These are phyloP conservation scores for Caenorhabditis wallacei DNA, from an alignment of 2,888 invertebrate species.

Conservation along the genomic window DNA sequence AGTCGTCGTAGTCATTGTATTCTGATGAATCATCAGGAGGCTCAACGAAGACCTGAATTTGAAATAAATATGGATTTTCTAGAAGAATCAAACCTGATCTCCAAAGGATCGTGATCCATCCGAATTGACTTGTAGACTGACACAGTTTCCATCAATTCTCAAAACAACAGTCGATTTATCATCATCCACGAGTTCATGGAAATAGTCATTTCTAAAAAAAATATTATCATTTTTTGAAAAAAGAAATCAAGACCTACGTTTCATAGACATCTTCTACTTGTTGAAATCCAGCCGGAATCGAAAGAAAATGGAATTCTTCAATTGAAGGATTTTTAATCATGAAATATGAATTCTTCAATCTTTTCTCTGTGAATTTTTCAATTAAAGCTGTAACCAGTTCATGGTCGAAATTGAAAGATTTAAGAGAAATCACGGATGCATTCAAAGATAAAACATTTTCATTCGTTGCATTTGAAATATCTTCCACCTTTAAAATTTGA, in stretches of 20 bases:
- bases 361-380: conserved; percentile 15
- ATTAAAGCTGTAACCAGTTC: neutral
- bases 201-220: conserved; percentile 13
- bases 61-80: neutral
- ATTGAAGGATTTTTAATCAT: neutral
- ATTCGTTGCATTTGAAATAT: neutral
- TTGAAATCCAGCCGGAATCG: conserved; percentile 7
- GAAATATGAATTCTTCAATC: conserved; percentile 5
- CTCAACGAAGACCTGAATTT: neutral
- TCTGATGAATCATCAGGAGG: conserved; percentile 5
- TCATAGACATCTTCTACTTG: neutral
- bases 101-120: neutral
- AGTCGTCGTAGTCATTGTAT: conserved; percentile 7
- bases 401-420: conserved; percentile 4
- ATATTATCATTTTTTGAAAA: neutral
- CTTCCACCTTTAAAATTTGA: conserved; percentile 17
- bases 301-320: neutral
- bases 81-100: neutral
- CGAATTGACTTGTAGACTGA: neutral
- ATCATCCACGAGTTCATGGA: neutral
- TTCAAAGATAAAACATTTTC: conserved; percentile 10
- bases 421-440: conserved; percentile 3
- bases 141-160: neutral
- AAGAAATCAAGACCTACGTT: neutral
- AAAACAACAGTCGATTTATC: neutral